Conservation (phyloP, 2,888 invertebrate species). For the Oxytorus armatus region DNA sequence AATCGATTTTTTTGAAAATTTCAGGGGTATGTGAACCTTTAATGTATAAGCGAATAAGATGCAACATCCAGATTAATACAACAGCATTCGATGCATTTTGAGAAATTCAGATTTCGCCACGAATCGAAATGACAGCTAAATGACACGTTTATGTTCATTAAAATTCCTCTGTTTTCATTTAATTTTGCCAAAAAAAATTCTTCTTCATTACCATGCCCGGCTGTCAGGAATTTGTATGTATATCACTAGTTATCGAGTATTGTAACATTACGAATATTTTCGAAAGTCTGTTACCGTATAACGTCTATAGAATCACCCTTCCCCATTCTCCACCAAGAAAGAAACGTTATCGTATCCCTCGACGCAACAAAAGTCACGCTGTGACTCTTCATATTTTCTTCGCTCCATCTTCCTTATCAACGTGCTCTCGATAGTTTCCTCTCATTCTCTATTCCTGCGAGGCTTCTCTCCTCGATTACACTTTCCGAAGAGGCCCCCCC, state of each 20-base stretch:
- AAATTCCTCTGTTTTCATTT: too few species aligned
- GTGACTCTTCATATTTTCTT: constrained; percentile 70
- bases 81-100: too few species aligned
- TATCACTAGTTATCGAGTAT: background rate
- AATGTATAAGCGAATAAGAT: too few species aligned
- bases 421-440: constrained; percentile 21
- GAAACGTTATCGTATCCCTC: constrained; percentile 30
- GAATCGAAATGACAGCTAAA: too few species aligned
- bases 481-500: constrained; percentile 9
- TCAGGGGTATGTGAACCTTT: too few species aligned
- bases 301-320: constrained; percentile 3
- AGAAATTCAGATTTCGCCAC: too few species aligned
- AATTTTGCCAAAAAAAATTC: too few species aligned
- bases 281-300: background rate
- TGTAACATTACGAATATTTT: constrained; percentile 3
- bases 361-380: constrained; percentile 27
- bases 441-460: constrained; percentile 60
- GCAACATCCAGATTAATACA: too few species aligned
- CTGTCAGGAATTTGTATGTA: too few species aligned
- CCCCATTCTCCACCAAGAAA: background rate
- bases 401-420: constrained; percentile 34
- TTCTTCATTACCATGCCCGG: too few species aligned
- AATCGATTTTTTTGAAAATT: too few species aligned
- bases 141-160: too few species aligned
- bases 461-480: constrained; percentile 54